Evolutionary conservation across 2,113 vertebrate genomes (phyloP).

Genomic region (Sander lucioperca): DNA sequence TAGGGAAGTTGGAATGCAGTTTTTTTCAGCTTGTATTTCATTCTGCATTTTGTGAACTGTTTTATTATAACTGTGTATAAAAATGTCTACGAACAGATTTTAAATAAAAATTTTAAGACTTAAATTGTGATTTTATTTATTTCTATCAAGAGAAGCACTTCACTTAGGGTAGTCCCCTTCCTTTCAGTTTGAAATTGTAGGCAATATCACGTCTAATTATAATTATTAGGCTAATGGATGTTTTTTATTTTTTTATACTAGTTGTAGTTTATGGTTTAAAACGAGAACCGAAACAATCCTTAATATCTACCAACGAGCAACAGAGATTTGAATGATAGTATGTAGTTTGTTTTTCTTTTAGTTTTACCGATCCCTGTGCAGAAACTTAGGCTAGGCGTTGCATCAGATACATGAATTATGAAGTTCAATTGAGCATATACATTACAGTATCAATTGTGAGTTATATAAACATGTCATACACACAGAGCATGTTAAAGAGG

Average conservation of each 20-base stretch:
- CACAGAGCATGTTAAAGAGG: background rate
- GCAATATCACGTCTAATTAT: background rate
- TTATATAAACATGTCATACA: background rate
- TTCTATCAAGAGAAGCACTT: background rate
- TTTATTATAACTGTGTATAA: background rate
- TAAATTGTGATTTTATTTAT: background rate
- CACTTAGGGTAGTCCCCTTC: background rate
- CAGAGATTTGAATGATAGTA: background rate
- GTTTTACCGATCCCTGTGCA: background rate
- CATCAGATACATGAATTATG: background rate
- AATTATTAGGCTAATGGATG: background rate
- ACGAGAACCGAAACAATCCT: background rate
- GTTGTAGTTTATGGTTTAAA: background rate
- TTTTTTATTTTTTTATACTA: background rate
- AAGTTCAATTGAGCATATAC: background rate
- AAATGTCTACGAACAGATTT: background rate
- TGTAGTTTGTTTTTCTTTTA: background rate
- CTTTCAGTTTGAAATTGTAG: background rate
- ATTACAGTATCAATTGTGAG: background rate
- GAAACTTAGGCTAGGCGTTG: background rate
- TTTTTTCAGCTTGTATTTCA: background rate
- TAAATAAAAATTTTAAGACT: constrained; percentile 40
- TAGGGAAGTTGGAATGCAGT: background rate
- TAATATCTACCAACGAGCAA: too few species aligned
- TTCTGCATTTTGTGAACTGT: background rate